Percentiles rank a stretch among this genome's conserved stretches.
phyloP scores from a whole-genome alignment of 1,140 invertebrate genomes.

The Manduca sexta region DNA sequence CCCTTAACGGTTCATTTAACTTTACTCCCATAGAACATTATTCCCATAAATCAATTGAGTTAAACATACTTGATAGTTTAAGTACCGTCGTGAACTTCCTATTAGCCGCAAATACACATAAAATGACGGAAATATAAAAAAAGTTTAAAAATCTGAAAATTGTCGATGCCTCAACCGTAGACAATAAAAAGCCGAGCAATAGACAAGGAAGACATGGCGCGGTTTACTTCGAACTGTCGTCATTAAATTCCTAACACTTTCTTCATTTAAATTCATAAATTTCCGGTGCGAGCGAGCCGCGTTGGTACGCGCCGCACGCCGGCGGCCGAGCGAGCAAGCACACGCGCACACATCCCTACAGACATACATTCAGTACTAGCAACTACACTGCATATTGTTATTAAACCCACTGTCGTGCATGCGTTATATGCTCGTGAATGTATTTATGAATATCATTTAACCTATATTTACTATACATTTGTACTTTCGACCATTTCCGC shows the following conservation, averaged over 20 bases:
- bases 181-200: slow-evolving; percentile 37
- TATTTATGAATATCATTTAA: no score
- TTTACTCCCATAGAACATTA: no score
- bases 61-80: no score
- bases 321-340: slow-evolving; percentile 47
- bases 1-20: no score
- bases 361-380: slow-evolving; percentile 34
- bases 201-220: slow-evolving; percentile 57
- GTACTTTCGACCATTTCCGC: no score
- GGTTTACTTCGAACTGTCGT: slow-evolving; percentile 55
- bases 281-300: slow-evolving; percentile 56
- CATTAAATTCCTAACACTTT: slow-evolving; percentile 72
- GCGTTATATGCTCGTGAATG: no score
- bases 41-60: no score
- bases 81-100: no score
- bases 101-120: slow-evolving; percentile 5
- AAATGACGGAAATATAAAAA: slow-evolving; percentile 20
- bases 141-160: slow-evolving; percentile 11
- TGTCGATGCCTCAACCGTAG: slow-evolving; percentile 27
- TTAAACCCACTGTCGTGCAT: neutral
- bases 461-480: no score
- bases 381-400: neutral
- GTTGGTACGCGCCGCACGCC: slow-evolving; percentile 51
- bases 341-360: slow-evolving; percentile 38
- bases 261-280: slow-evolving; percentile 72